phyloP scores from a whole-genome alignment of 2,888 invertebrate species.

The Scaeva pyrastri region DNA sequence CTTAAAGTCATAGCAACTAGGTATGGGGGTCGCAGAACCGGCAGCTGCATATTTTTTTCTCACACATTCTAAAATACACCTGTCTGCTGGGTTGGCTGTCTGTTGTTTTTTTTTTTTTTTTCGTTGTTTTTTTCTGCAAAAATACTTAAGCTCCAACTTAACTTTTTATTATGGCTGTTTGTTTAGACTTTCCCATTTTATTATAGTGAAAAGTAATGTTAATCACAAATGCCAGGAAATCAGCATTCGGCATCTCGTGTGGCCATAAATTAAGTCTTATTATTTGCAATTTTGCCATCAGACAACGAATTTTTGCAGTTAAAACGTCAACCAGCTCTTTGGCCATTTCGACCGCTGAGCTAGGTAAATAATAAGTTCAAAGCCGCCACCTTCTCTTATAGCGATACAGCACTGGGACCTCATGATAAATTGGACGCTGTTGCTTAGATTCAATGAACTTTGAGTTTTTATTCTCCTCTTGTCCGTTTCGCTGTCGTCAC shows the following conservation, averaged over 20 bases:
- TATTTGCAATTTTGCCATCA: background rate
- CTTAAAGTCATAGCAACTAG: slow-evolving; percentile 49
- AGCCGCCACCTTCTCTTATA: slow-evolving; percentile 73
- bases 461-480: background rate
- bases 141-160: slow-evolving; percentile 1
- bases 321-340: background rate
- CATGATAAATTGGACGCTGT: slow-evolving; percentile 38
- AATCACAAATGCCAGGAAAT: slow-evolving; percentile 51
- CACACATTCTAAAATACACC: background rate
- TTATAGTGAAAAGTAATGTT: slow-evolving; percentile 50
- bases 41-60: background rate
- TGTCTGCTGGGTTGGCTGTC: background rate
- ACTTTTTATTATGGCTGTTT: slow-evolving; percentile 39
- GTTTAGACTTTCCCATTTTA: slow-evolving; percentile 42
- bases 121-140: background rate
- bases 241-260: slow-evolving; percentile 29
- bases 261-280: background rate
- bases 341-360: slow-evolving; percentile 31
- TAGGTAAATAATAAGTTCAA: slow-evolving; percentile 56
- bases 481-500: background rate
- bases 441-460: background rate
- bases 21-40: slow-evolving; percentile 44
- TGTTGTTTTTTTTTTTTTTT: too few species aligned
- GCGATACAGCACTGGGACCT: slow-evolving; percentile 61
- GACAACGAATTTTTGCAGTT: background rate